Percentiles rank a stretch among this genome's conserved stretches.
Conservation (phyloP, 2,113 vertebrate species). For the Plecturocebus donacophilus region DNA sequence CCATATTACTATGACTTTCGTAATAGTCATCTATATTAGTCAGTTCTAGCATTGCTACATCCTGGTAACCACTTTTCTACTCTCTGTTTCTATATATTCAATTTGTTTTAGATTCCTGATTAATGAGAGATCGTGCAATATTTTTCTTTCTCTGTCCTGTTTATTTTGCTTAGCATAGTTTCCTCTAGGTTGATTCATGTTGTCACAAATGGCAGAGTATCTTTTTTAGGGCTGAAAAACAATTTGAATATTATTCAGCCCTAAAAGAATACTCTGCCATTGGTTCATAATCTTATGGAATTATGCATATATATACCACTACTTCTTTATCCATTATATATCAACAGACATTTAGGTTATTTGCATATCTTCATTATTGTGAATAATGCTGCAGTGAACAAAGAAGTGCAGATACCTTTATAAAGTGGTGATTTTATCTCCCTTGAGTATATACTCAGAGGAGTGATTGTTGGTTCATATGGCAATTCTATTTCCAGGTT, state of each 20-base stretch:
- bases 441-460: not conserved
- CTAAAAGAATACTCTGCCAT: no score
- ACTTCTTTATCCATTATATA: not conserved
- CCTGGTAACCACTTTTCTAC: not conserved
- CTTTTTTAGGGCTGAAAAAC: not conserved
- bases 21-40: no score
- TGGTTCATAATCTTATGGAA: no score
- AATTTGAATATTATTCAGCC: no score
- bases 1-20: no score
- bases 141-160: not conserved
- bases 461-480: not conserved
- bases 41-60: no score
- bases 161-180: not conserved
- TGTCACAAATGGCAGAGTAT: not conserved
- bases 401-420: not conserved
- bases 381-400: not conserved
- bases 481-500: not conserved
- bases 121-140: not conserved
- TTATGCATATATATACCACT: not conserved
- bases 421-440: not conserved
- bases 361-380: not conserved
- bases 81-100: not conserved
- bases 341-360: not conserved
- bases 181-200: not conserved
- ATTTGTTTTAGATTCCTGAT: not conserved